phyloP scores from a whole-genome alignment of 2,888 invertebrate genomes.

The Ptychoptera albimana region DNA sequence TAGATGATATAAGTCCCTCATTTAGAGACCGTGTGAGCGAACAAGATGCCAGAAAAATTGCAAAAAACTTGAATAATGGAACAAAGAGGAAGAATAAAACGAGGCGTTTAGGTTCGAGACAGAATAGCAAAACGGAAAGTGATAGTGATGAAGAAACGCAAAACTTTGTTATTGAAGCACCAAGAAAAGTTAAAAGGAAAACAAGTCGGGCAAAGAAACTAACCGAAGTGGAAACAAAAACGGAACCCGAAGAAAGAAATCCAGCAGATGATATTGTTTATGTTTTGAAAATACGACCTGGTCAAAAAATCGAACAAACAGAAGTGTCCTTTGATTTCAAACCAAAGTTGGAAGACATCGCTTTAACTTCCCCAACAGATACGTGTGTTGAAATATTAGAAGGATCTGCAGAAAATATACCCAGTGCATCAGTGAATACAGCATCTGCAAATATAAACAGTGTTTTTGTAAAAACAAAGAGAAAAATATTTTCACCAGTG shows the following conservation, averaged over 20 bases:
- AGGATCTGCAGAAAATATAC: conserved; percentile 11
- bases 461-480: conserved; percentile 63
- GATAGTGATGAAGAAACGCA: conserved; percentile 25
- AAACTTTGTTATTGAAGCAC: conserved; percentile 22
- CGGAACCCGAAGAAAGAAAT: conserved; percentile 20
- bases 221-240: conserved; percentile 12
- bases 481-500: conserved; percentile 63
- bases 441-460: conserved; percentile 22
- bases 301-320: conserved; percentile 21
- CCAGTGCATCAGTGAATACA: conserved; percentile 19
- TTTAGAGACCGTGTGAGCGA: neutral
- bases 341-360: neutral
- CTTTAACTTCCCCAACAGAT: conserved; percentile 15
- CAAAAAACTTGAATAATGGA: conserved; percentile 13
- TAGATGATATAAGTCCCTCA: neutral
- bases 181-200: conserved; percentile 27
- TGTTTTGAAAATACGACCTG: conserved; percentile 26
- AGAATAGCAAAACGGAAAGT: conserved; percentile 31
- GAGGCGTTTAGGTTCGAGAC: conserved; percentile 28
- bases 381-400: conserved; percentile 14
- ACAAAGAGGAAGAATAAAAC: conserved; percentile 22
- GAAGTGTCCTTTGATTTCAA: conserved; percentile 7
- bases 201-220: conserved; percentile 18
- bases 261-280: conserved; percentile 28
- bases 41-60: conserved; percentile 9